Evolutionary conservation across 64 coral and sea anemone genomes (phyloP), one percentile per base, ranked within the genome.

Genomic region (Cladopsammia gracilis): DNA sequence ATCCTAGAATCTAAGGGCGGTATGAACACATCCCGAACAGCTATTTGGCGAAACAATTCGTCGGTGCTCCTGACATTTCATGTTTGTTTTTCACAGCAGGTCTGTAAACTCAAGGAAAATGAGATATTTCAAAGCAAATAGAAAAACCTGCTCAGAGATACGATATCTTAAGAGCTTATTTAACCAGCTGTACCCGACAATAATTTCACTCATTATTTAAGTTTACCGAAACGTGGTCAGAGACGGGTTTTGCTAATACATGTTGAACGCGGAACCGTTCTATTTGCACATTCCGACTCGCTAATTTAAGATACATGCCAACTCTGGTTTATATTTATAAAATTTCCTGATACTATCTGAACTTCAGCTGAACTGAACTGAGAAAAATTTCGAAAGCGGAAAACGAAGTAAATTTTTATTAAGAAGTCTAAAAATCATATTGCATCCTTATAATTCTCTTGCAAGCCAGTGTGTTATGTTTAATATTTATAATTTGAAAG

Each of bases 121-220:
- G 80, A 84, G 80, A 84, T 84, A 68, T 84, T 50, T 24, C 66
- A 84, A 84, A 60, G 80, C 80, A 84, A 84, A 84, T 68, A 84
- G 18, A 51, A 66, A 5, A 84, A 67, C 42, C 43, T 67, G 62
- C 59, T 19, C 8, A 18, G 10, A 49, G 80, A 84, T 84, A 84
- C 67, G 45, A 68, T 84, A 62, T 49, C 80, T 51, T 25, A 84
- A 84, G 80, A 67, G 80, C 20, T 50, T 84, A 47, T 84, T 84
- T 84, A 84, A 84, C 25, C 80, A 84, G 80, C 80, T 84, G 80
- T 67, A 68, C 60, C 14, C 18, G 60, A 23, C 80, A 67, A 46
- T 67, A 68, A 84, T 84, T 25, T 84, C 62, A 20, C 61, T 64
- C 62, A 48, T 84, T 68, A 84, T 84, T 20, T 49, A 84, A 67